Evolutionary conservation across 2,797 vertebrate species (phyloP), one percentile per base, ranked within the genome.

Genomic region (Neoniphon sammara): DNA sequence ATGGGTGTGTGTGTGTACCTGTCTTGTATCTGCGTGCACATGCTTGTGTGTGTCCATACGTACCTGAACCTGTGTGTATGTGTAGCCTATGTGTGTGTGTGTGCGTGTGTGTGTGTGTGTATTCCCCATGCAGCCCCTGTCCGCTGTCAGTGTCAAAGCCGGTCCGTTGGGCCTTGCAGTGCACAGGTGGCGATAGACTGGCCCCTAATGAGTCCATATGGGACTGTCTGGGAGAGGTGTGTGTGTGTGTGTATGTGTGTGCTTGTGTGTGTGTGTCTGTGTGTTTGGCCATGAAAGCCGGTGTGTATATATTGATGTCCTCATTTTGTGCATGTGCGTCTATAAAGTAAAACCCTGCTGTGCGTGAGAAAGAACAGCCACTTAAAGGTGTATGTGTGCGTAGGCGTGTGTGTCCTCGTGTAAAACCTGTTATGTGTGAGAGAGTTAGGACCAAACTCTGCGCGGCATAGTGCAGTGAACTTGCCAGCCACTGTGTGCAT

Each of bases 161-260:
- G 63, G 77, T 90, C 89, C 81, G 25, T 77, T 89, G 91, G 90
- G 91, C 74, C 81, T 87, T 87, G 87, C 78, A 73, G 84, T 87
- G 91, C 90, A 92, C 91, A 92, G 91, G 92, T 92, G 91, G 91
- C 81, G 83, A 89, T 91, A 91, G 91, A 92, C 91, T 86, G 85
- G 91, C 90, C 92, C 86, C 89, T 92, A 93, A 93, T 93, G 92
- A 93, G 90, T 85, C 92, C 91, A 91, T 91, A 90, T 92, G 92
- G 91, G 91, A 92, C 88, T 77, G 91, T 92, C 89, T 92, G 89
- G 86, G 77, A 89, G 78, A 73, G 60, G 77, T 76, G 82, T 88
- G 72, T 78, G 66, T 66, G 52, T 78, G 21, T 73, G 74, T 2
- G 42, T 70, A 49, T 67, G 54, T 52, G 9, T 66, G 1, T 56